Conservation (phyloP, 2,888 invertebrate genomes). For the Noctua comes region DNA sequence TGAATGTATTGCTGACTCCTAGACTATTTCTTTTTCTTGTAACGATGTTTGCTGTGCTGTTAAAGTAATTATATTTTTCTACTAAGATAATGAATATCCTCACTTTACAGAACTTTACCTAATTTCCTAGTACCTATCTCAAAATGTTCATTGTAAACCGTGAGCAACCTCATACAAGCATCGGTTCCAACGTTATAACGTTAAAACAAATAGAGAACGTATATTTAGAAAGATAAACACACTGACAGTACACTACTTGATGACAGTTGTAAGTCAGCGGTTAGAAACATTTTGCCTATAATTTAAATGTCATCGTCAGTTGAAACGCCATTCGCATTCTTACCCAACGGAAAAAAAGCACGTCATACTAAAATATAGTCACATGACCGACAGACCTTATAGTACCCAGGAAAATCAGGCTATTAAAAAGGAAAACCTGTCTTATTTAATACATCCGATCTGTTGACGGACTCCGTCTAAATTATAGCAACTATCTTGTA, state of each 20-base stretch:
- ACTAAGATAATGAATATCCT: too few relatives aligned
- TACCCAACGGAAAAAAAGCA: neutral
- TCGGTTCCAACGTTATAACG: neutral
- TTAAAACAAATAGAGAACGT: neutral
- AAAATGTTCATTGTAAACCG: neutral
- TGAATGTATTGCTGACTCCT: neutral
- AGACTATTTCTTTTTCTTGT: neutral
- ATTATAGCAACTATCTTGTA: conserved; percentile 18
- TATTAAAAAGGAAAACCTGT: conserved; percentile 44
- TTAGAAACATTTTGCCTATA: neutral
- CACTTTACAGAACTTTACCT: neutral
- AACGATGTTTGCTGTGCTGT: neutral
- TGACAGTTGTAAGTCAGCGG: neutral
- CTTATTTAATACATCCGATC: conserved; percentile 9
- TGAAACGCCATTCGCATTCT: neutral
- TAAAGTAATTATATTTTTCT: neutral
- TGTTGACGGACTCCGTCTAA: neutral
- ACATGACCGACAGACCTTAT: conserved; percentile 11
- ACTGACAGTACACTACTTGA: neutral
- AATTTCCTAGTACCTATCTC: neutral
- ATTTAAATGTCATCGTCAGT: neutral
- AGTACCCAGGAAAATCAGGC: conserved; percentile 9
- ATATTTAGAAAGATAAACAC: conserved; percentile 12
- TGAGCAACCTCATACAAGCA: neutral
- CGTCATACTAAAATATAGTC: neutral